Evolutionary conservation across 1,140 invertebrate genomes (phyloP), one percentile per base, ranked within the genome.

Genomic region (Drosophila athabasca): DNA sequence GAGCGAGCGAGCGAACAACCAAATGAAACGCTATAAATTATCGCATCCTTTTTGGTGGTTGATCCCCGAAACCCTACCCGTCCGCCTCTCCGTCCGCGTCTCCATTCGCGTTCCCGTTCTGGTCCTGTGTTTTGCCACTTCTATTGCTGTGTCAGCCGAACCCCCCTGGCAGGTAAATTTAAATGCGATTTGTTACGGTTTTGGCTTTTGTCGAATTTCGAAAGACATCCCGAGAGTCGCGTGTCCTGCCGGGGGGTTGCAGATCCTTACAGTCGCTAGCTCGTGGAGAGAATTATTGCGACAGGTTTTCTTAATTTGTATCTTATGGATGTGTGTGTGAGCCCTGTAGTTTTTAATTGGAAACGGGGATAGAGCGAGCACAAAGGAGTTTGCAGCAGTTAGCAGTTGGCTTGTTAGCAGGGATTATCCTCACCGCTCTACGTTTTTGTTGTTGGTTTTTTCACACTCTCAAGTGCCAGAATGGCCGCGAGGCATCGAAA

Each of bases 1-100:
- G 13, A 35, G 3, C 5, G 50, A 49, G 39, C 49, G 35, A 39
- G 35, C 57, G 31, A 53, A 52, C 62, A 22, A 53, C 48, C 64
- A 90, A 90, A 90, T 90, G 82, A 90, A 90, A 90, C 69, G 79
- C 82, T 74, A 90, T 90, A 90, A 90, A 90, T 90, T 90, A 90
- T 90, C 79, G 79, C 79, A 88, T 87, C 83, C 84, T 87, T 87
- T 88, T 79, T 75, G 83, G 83, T 82, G 83, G 83, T 87, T 75
- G 67, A 59, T 83, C 58, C 9, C 31, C 29, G 7, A 31, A 31
- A 7, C 29, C 31, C 7, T 31, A 3, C 31, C 31, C 8, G 3
- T 8, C 31, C 55, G n/a, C 73, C 31, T 65, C 8, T 1, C 22
- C 1, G 22, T 82, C 58, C 7, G 7, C 29, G 7, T 7, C 7